Evolutionary conservation across 1,140 invertebrate genomes (phyloP).

Genomic region (Argopecten irradians): DNA sequence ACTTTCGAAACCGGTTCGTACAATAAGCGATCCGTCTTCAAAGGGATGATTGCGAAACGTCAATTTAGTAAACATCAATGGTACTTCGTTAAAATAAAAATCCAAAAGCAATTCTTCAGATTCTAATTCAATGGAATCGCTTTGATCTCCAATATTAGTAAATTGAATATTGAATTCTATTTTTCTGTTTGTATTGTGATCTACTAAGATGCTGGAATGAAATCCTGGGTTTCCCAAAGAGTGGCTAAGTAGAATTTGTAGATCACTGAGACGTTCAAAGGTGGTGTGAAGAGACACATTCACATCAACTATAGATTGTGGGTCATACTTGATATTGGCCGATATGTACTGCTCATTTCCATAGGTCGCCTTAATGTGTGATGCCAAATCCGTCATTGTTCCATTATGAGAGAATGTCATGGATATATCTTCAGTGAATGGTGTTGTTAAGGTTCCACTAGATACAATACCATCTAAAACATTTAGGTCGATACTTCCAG

Average conservation of each 20-base stretch:
- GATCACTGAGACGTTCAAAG: not conserved
- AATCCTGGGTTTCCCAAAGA: not conserved
- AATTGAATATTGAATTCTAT: not conserved
- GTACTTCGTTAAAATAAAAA: not conserved
- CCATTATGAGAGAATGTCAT: not conserved
- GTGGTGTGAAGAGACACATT: not conserved
- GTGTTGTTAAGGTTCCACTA: conserved; percentile 29
- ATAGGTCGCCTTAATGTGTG: not conserved
- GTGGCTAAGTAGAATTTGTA: not conserved
- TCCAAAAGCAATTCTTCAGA: not conserved
- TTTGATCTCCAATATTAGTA: not conserved
- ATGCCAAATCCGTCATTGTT: not conserved
- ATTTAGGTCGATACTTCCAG: conserved; percentile 20
- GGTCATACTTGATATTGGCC: not conserved
- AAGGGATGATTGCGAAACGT: not conserved
- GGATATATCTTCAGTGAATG: not conserved
- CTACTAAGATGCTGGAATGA: not conserved
- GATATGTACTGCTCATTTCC: not conserved
- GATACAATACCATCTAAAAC: not conserved
- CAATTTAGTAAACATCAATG: not conserved
- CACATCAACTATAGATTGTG: not conserved
- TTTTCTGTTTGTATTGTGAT: not conserved
- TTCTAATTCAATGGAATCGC: not conserved
- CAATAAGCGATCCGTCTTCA: not conserved
- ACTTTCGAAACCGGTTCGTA: not conserved